These are phyloP conservation scores for Delphinapterus leucas DNA, from an alignment of 2,113 vertebrate species.

Conservation along the genomic window DNA sequence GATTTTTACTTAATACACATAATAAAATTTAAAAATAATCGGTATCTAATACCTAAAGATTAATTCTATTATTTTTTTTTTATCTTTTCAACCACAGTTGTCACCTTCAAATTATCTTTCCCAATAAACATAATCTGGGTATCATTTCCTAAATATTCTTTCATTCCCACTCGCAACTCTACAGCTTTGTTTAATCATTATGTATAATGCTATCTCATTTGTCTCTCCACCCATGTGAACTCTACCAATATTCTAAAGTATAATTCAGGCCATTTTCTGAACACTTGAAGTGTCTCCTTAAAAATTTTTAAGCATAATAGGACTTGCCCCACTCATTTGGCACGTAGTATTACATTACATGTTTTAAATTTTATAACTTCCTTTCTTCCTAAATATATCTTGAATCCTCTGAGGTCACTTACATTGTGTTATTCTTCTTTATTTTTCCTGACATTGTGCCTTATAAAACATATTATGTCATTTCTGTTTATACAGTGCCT, in stretches of 20 bases:
- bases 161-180: not conserved
- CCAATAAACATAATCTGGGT: not conserved
- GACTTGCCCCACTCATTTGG: not conserved
- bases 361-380: not conserved
- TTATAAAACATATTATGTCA: not conserved
- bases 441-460: not conserved
- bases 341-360: not conserved
- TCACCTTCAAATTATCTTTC: not conserved
- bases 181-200: not conserved
- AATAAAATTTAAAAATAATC: not conserved
- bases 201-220: not conserved
- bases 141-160: not conserved
- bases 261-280: not conserved
- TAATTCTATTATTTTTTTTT: not conserved
- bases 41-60: not conserved
- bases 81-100: not conserved
- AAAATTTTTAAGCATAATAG: not conserved
- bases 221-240: not conserved
- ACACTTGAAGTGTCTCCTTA: not conserved
- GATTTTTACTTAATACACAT: not conserved
- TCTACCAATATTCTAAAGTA: not conserved
- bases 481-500: not conserved
- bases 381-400: not conserved
- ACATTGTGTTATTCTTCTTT: not conserved
- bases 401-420: not conserved